Evolutionary conservation across 2,797 vertebrate species (phyloP), one percentile per base, ranked within the genome.

Genomic region (Amblyopsis hoosieri): DNA sequence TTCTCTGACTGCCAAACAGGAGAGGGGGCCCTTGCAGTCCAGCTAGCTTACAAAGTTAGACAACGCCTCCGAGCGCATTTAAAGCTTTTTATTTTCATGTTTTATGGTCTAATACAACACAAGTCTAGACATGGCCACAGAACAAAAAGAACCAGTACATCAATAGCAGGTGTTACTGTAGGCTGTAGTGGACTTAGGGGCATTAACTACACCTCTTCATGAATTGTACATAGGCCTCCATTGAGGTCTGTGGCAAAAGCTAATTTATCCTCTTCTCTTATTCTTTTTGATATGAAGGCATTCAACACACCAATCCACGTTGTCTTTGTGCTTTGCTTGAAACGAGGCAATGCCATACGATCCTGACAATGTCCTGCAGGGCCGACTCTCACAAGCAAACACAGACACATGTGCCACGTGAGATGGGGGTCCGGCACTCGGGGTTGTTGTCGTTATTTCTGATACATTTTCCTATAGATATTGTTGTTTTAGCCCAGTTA

Each of bases 401-500:
- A 51, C 12, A 60, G 56, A 37, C 57, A 57, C 58, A 73, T 61
- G 61, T 67, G 74, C 42, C 60, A 69, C 54, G 69, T 19, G 72
- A 71, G 69, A 78, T 60, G 70, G 50, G 60, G 70, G 55, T 54
- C 23, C 49, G 17, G 48, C 64, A 13, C 55, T 49, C 63, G 79
- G 42, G 23, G 0, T 54, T 46, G 54, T 75, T 12, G n/a, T 53
- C 72, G 48, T 81, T 81, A 14, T 68, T 80, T 65, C 57, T 70
- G 51, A 67, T 79, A 57, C 64, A 59, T 54, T 49, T 23, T 63
- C 69, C 74, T 66, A 23, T 66, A 61, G 47, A 82, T 83, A 67
- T 67, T 60, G 54, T 69, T 66, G 77, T 37, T 79, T 60, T 37
- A 54, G 68, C 68, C 53, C 79, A 71, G 68, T 74, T 78, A 10